Evolutionary conservation across 2,888 invertebrate species (phyloP).

Genomic region (Phaonia tiefii): DNA sequence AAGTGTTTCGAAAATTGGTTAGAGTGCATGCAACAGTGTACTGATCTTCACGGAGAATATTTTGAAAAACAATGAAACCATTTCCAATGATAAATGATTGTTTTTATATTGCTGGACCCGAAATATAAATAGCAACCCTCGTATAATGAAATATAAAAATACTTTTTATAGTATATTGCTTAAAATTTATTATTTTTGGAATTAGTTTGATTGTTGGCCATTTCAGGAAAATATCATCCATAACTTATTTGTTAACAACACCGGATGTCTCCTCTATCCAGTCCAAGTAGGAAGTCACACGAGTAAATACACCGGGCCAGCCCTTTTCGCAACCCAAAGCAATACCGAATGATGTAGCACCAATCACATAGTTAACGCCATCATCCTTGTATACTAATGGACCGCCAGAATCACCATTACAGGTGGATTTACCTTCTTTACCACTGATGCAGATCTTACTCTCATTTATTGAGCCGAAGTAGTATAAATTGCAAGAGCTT

Average conservation of each 20-base stretch:
- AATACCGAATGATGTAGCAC: constrained; percentile 77
- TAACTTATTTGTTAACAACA: constrained; percentile 70
- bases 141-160: no score
- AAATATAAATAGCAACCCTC: no score
- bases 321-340: constrained; percentile 75
- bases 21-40: no score
- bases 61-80: no score
- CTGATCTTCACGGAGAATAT: no score
- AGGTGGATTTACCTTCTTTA: constrained; percentile 75
- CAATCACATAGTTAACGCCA: constrained; percentile 71
- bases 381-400: constrained; percentile 74
- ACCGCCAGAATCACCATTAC: constrained; percentile 79
- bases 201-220: no score
- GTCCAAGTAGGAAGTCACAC: constrained; percentile 75
- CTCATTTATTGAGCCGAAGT: constrained; percentile 64
- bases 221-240: no score
- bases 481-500: constrained; percentile 69
- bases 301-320: constrained; percentile 78
- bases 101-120: no score
- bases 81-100: no score
- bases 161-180: no score
- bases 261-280: constrained; percentile 74
- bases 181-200: no score
- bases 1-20: no score
- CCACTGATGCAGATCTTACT: constrained; percentile 79